These are phyloP conservation scores for Sula dactylatra DNA, from an alignment of 2,113 vertebrate species.

Conservation along the genomic window DNA sequence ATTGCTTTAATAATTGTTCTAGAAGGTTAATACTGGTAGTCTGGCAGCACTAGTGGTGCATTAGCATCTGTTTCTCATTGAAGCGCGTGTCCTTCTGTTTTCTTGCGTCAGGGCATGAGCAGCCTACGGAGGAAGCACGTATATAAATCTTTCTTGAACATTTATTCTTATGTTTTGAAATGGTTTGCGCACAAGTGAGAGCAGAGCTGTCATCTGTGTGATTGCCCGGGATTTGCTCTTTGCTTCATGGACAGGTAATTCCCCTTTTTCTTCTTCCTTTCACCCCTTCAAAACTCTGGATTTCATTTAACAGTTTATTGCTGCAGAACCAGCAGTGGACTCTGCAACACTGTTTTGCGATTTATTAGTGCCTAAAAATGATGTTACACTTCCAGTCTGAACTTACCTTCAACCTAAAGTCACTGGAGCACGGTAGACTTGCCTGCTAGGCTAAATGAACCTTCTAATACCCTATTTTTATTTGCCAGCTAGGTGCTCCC, in stretches of 20 bases:
- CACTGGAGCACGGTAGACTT: not conserved
- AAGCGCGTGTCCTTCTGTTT: fast-evolving
- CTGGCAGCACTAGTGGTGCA: not conserved
- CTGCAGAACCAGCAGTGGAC: not conserved
- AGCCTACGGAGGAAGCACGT: not conserved
- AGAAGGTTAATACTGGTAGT: not conserved
- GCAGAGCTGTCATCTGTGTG: not conserved
- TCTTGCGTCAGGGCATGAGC: not conserved
- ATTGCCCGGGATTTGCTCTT: not conserved
- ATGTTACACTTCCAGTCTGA: not conserved
- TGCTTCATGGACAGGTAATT: not conserved
- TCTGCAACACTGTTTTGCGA: not conserved
- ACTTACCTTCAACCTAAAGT: not conserved
- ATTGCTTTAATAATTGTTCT: not conserved
- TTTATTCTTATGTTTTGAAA: not conserved
- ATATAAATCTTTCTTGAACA: not conserved
- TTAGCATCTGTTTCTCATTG: not conserved
- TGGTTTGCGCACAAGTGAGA: not conserved
- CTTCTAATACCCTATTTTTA: not conserved
- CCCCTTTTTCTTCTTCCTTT: not conserved
- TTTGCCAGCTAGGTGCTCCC: not conserved
- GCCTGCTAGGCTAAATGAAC: not conserved
- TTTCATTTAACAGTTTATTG: not conserved
- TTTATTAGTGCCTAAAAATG: not conserved
- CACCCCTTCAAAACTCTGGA: not conserved